These are phyloP conservation scores for Poeciliopsis turrubarensis DNA, from an alignment of 2,113 vertebrate genomes.

Conservation along the genomic window DNA sequence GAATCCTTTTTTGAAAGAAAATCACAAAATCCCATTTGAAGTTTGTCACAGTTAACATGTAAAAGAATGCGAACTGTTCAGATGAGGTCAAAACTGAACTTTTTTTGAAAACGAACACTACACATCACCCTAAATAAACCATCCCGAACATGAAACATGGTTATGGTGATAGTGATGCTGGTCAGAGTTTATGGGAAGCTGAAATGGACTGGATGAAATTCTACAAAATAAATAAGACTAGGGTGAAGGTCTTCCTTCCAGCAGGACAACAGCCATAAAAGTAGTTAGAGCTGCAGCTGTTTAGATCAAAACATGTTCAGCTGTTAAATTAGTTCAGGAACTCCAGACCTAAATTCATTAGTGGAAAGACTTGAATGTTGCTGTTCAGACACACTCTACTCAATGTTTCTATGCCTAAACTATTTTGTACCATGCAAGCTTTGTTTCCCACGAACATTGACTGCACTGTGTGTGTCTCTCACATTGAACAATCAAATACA, in stretches of 20 bases:
- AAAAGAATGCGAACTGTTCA: background rate
- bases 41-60: background rate
- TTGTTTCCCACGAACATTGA: background rate
- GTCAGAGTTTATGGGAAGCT: background rate
- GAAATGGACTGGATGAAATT: background rate
- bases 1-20: background rate
- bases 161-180: background rate
- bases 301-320: background rate
- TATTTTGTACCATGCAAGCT: too few relatives aligned
- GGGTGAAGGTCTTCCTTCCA: too few relatives aligned
- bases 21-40: background rate
- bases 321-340: background rate
- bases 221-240: background rate
- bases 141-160: background rate
- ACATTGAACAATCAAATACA: background rate
- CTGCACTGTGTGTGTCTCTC: background rate
- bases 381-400: background rate
- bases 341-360: background rate
- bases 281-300: background rate
- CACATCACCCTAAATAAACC: background rate
- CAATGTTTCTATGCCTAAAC: too few relatives aligned
- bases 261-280: background rate
- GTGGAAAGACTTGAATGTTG: background rate
- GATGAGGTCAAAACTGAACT: background rate
- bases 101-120: background rate